Evolutionary conservation across 1,140 invertebrate species (phyloP).

Genomic region (Drosophila trapezifrons): DNA sequence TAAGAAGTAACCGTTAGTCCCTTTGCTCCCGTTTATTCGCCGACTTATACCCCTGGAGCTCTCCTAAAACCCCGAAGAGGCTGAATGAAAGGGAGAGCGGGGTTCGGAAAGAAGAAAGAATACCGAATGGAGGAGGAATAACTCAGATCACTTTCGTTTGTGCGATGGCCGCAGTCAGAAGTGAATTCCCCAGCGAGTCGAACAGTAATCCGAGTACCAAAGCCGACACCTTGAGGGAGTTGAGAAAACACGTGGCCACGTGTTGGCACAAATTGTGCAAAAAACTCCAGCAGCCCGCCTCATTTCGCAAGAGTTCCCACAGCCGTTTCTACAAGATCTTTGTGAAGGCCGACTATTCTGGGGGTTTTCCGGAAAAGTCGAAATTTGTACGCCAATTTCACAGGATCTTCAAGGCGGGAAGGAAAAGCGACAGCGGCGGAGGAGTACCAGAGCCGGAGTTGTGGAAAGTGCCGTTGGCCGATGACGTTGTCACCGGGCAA

Average conservation of each 20-base stretch:
- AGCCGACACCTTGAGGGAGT: slow-evolving; percentile 53
- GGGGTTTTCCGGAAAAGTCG: slow-evolving; percentile 34
- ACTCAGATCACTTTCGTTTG: slow-evolving; percentile 53
- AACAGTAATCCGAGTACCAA: slow-evolving; percentile 46
- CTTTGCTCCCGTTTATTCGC: background rate
- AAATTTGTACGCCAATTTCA: slow-evolving; percentile 52
- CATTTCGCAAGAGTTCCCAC: slow-evolving; percentile 30
- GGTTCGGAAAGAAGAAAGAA: background rate
- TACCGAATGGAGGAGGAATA: background rate
- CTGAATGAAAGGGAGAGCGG: background rate
- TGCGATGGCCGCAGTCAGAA: slow-evolving; percentile 76
- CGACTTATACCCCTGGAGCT: slow-evolving; percentile 1
- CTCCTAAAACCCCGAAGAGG: background rate
- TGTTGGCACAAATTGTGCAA: slow-evolving; percentile 70
- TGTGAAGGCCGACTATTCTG: slow-evolving; percentile 40
- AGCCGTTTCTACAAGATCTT: slow-evolving; percentile 48
- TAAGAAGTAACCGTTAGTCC: background rate
- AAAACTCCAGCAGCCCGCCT: slow-evolving; percentile 41
- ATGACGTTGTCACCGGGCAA: slow-evolving; percentile 7
- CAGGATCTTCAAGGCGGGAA: slow-evolving; percentile 40
- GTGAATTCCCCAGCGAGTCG: slow-evolving; percentile 76
- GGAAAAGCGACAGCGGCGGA: slow-evolving; percentile 7
- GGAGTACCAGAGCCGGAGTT: slow-evolving; percentile 8
- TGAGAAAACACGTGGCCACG: slow-evolving; percentile 73
- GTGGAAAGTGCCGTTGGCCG: slow-evolving; percentile 12